Percentiles rank a stretch among this genome's conserved stretches.
These are phyloP conservation scores for Peromyscus melanophrys DNA, from an alignment of 2,797 vertebrate genomes.

Conservation along the genomic window DNA sequence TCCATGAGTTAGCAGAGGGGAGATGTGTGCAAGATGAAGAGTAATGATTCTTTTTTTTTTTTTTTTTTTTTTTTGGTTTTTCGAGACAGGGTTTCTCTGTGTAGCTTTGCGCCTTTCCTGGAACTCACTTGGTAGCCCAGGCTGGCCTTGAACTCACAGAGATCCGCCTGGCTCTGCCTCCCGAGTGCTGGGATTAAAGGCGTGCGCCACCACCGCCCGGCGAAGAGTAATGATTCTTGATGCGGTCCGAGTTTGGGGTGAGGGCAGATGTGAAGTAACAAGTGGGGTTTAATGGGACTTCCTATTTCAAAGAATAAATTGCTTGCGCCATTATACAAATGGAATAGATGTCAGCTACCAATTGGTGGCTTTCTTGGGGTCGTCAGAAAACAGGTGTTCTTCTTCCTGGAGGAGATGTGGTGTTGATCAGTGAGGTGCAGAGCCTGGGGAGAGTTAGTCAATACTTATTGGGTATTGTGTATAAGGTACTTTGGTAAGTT, in stretches of 20 bases:
- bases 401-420: neutral
- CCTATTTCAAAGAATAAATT: neutral
- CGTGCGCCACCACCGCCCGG: too few species aligned
- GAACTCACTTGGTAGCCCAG: too few species aligned
- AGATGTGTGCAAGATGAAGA: neutral
- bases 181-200: too few species aligned
- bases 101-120: too few species aligned
- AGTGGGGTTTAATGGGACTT: neutral
- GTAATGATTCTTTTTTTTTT: neutral
- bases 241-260: neutral
- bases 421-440: neutral
- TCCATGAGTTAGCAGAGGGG: neutral
- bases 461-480: neutral
- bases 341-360: neutral
- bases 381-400: neutral
- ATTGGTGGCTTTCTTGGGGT: neutral
- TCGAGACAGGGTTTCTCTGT: too few species aligned
- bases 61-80: too few species aligned
- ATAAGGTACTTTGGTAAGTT: neutral
- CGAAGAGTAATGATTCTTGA: neutral
- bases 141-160: too few species aligned
- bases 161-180: too few species aligned
- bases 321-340: neutral
- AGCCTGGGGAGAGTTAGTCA: neutral
- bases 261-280: neutral